Evolutionary conservation across 2,888 invertebrate species (phyloP), one percentile per base, ranked within the genome.

Genomic region (Perdita meconis): DNA sequence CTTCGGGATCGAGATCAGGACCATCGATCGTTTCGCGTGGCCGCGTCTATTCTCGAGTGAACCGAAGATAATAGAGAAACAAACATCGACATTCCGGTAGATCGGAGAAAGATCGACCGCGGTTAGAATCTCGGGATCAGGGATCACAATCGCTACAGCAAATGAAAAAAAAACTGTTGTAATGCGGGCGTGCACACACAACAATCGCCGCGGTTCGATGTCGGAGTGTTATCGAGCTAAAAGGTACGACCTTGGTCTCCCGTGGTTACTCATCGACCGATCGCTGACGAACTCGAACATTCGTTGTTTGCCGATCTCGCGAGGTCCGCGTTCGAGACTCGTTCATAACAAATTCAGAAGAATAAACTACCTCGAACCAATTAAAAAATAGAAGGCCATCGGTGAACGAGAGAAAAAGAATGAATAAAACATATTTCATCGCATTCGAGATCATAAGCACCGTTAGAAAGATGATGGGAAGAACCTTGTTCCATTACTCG

Each of bases 201-300:
- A 57, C 65, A 69, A 69, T 67, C 65, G 63, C 3, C 44, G 50
- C 34, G 30, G 53, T 36, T 74, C 61, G 56, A 67, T 64, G 72
- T 66, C 60, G 69, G 66, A 69, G 78, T 83, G 47, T 85, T 89
- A 89, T 89, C 88, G 87, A 89, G 80, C 86, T 85, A 78, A 77
- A 84, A 72, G 72, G 70, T 64, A 76, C 60, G 88, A 83, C 88
- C 89, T 89, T 89, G 89, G 89, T 89, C 50, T 88, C 87, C 86
- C 87, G 78, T 89, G 85, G 89, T 89, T 89, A 89, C 87, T 88
- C 89, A 89, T 88, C 89, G 89, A 88, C 86, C 89, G 86, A 89
- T 89, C 87, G 81, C 73, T 72, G 61, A 26, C 71, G 69, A 65
- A 67, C 64, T 67, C 56, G 53, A 60, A 72, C 65, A 56, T 56